Conservation (phyloP, 2,113 vertebrate species). For the Pseudopodoces humilis region DNA sequence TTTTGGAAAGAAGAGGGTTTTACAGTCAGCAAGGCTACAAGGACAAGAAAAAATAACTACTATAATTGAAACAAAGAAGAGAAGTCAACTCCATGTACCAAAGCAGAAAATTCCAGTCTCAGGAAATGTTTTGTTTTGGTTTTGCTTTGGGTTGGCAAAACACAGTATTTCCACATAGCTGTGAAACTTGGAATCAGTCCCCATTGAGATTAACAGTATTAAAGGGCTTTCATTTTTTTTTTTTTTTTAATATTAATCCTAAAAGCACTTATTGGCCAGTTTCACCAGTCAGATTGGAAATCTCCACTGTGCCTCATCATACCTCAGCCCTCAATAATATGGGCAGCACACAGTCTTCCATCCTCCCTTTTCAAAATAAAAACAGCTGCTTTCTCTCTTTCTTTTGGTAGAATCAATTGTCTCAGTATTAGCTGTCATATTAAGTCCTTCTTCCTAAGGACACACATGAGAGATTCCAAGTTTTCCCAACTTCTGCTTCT, state of each 20-base stretch:
- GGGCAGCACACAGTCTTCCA: background rate
- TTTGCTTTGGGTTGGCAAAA: background rate
- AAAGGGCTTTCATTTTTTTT: background rate
- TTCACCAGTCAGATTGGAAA: background rate
- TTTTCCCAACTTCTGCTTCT: background rate
- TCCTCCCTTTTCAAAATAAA: background rate
- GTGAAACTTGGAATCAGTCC: background rate
- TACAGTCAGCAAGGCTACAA: background rate
- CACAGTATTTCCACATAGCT: background rate
- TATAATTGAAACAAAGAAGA: background rate
- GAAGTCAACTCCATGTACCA: background rate
- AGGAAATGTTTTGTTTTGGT: background rate
- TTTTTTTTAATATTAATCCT: background rate
- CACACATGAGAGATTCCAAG: accelerated
- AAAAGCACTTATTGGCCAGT: background rate
- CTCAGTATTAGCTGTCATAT: background rate
- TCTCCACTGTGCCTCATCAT: background rate
- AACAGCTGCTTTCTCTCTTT: background rate
- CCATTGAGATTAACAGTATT: background rate
- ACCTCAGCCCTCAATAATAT: background rate
- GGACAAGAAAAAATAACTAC: background rate
- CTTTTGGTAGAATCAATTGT: background rate
- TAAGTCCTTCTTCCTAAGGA: background rate
- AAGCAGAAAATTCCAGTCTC: background rate
- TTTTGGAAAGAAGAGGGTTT: background rate